These are phyloP conservation scores for Catonia carolina DNA, from an alignment of 2,888 invertebrate genomes.

Conservation along the genomic window DNA sequence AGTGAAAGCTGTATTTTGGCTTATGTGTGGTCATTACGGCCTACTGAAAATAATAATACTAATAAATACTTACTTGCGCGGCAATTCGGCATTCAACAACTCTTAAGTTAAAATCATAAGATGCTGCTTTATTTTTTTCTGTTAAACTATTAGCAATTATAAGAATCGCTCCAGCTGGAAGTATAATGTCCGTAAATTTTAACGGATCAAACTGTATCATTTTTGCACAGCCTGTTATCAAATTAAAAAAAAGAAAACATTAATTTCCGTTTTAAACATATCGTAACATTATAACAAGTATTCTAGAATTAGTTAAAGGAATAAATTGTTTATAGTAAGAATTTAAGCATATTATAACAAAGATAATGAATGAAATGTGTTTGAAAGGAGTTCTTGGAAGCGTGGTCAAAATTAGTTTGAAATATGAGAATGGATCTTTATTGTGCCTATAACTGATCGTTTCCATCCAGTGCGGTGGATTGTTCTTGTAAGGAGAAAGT, in stretches of 20 bases:
- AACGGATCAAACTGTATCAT: constrained; percentile 91
- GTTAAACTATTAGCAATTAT: constrained; percentile 88
- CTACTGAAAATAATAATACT: too few relatives aligned
- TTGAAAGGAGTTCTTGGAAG: too few relatives aligned
- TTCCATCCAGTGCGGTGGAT: too few relatives aligned
- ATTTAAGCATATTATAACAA: neutral
- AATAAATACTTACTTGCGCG: constrained; percentile 67
- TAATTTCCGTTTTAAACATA: neutral
- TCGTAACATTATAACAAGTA: neutral
- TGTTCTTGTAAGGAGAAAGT: too few relatives aligned
- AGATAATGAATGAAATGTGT: too few relatives aligned
- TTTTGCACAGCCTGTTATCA: constrained; percentile 66
- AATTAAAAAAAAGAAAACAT: constrained; percentile 10
- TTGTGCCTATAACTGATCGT: too few relatives aligned
- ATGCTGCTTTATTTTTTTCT: constrained; percentile 90
- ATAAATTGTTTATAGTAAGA: too few relatives aligned
- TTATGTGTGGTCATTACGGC: too few relatives aligned
- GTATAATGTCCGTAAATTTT: constrained; percentile 61
- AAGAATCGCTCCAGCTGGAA: constrained; percentile 80
- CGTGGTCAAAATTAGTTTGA: too few relatives aligned
- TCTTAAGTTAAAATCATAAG: constrained; percentile 81
- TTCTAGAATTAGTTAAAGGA: too few relatives aligned
- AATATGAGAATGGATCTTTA: too few relatives aligned
- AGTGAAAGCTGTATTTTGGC: too few relatives aligned
- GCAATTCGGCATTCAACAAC: constrained; percentile 93